These are phyloP conservation scores for Chrysopilus asiliformis DNA, from an alignment of 2,888 invertebrate species.

Conservation along the genomic window DNA sequence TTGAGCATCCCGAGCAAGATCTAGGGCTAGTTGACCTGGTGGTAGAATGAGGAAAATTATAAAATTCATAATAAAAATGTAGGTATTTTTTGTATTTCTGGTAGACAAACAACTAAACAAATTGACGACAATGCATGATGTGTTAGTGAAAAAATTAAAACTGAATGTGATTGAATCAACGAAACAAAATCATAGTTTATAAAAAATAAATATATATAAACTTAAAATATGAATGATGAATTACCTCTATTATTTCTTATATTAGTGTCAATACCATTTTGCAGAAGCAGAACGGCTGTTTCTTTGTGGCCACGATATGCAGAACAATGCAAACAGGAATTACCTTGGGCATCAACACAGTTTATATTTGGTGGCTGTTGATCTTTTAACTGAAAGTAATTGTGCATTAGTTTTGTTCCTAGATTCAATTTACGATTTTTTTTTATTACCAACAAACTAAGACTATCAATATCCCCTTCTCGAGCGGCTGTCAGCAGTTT, in stretches of 20 bases:
- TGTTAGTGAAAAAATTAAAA: too few species aligned
- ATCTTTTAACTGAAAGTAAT: slow-evolving; percentile 39
- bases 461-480: slow-evolving; percentile 42
- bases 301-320: slow-evolving; percentile 51
- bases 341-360: slow-evolving; percentile 49
- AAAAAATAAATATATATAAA: too few species aligned
- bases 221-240: too few species aligned
- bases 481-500: slow-evolving; percentile 45
- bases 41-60: too few species aligned
- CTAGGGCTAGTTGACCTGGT: slow-evolving; percentile 49
- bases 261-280: slow-evolving; percentile 50
- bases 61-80: too few species aligned
- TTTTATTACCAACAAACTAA: slow-evolving; percentile 41
- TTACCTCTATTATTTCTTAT: slow-evolving; percentile 47
- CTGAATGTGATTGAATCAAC: too few species aligned
- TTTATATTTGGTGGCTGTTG: slow-evolving; percentile 47
- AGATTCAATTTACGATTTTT: too few species aligned
- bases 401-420: slow-evolving; percentile 5
- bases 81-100: too few species aligned
- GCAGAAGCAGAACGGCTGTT: slow-evolving; percentile 47
- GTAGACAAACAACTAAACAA: too few species aligned
- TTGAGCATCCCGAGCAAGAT: slow-evolving; percentile 45
- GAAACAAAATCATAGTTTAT: too few species aligned
- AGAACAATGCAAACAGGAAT: slow-evolving; percentile 51
- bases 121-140: too few species aligned